These are phyloP conservation scores for Sterrhoptilus dennistouni DNA, from an alignment of 2,113 vertebrate genomes.

Conservation along the genomic window DNA sequence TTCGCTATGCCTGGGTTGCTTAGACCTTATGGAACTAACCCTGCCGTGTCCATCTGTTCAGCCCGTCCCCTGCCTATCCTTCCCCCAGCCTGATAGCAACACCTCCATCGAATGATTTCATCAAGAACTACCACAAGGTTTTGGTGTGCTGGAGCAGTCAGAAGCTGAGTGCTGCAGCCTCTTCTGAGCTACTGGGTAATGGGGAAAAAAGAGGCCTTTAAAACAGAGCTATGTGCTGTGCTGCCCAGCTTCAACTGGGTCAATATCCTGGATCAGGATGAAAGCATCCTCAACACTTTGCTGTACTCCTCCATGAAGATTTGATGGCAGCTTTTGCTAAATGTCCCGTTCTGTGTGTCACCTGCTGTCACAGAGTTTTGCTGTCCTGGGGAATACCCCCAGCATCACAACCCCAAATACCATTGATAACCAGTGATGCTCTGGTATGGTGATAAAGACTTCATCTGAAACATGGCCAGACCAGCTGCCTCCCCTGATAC, in stretches of 20 bases:
- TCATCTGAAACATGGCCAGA: not conserved
- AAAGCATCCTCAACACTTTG: not conserved
- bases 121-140: not conserved
- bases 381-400: not conserved
- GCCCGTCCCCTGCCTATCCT: not conserved
- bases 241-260: not conserved
- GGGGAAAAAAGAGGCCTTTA: not conserved
- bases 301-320: not conserved
- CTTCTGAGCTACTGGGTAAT: not conserved
- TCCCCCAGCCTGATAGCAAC: not conserved
- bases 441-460: not conserved
- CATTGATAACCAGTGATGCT: rapidly evolving
- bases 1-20: not conserved
- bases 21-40: not conserved
- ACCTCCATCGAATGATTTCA: not conserved
- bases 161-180: not conserved
- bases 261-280: not conserved
- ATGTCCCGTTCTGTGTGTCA: not conserved
- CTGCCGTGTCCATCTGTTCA: rapidly evolving
- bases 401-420: not conserved
- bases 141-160: not conserved
- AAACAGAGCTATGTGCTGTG: not conserved
- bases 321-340: not conserved
- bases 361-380: not conserved
- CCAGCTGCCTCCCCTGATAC: not conserved